Conservation (phyloP, 2,113 vertebrate genomes). For the Dasypus novemcinctus region DNA sequence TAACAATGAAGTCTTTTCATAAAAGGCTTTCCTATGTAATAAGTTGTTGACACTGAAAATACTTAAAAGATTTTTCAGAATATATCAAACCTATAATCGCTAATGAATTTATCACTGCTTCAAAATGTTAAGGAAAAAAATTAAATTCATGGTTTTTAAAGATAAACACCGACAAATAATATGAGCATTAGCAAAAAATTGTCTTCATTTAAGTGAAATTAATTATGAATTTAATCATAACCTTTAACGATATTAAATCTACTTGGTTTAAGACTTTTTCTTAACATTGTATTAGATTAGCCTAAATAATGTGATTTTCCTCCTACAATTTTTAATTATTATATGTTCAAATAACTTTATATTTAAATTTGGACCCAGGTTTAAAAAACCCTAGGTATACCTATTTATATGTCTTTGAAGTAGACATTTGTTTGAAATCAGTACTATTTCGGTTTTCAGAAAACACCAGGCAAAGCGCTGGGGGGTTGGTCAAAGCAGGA, state of each 20-base stretch:
- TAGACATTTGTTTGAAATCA: neutral
- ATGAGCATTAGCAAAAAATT: neutral
- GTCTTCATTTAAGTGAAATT: slow-evolving; percentile 6
- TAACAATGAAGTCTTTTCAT: slow-evolving; percentile 17
- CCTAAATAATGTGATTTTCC: slow-evolving; percentile 18
- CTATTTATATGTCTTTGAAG: neutral
- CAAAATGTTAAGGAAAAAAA: slow-evolving; percentile 36
- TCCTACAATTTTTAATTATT: neutral
- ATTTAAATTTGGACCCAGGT: neutral
- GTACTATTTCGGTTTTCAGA: slow-evolving; percentile 20
- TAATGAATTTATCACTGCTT: slow-evolving; percentile 19
- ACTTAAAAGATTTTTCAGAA: slow-evolving; percentile 26
- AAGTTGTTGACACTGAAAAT: neutral
- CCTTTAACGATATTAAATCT: neutral
- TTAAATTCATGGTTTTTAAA: neutral
- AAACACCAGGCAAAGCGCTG: slow-evolving; percentile 10
- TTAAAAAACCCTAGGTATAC: neutral
- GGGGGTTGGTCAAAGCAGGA: neutral
- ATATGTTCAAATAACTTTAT: neutral
- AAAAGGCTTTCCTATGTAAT: neutral
- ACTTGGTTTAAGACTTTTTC: neutral
- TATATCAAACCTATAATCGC: neutral
- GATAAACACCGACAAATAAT: neutral
- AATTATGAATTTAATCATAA: slow-evolving; percentile 30
- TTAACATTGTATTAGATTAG: slow-evolving; percentile 31